Evolutionary conservation across 1,140 invertebrate species (phyloP).

Genomic region (Zaprionus ghesquierei): DNA sequence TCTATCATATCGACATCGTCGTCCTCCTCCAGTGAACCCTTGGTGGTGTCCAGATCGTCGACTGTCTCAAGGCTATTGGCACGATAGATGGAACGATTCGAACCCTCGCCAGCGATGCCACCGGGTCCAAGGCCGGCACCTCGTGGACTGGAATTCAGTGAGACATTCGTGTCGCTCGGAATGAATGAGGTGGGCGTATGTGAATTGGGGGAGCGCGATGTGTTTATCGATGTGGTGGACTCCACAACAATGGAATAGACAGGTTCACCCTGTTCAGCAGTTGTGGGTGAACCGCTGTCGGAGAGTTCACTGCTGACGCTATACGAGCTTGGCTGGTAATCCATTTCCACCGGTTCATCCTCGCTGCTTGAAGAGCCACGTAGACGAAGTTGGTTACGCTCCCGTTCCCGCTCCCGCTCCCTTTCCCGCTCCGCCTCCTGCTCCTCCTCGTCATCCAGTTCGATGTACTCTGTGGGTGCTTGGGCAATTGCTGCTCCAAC

Average conservation of each 20-base stretch:
- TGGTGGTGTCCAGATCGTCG: constrained; percentile 62
- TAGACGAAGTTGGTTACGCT: neutral
- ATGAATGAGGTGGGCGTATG: constrained; percentile 64
- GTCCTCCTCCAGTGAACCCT: constrained; percentile 63
- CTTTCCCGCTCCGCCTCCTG: neutral
- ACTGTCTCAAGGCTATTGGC: constrained; percentile 66
- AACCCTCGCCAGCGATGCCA: constrained; percentile 10
- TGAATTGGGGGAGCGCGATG: constrained; percentile 50
- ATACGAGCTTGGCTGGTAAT: constrained; percentile 20
- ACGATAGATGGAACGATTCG: constrained; percentile 44
- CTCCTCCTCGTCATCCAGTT: neutral
- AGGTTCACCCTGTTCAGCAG: constrained; percentile 18
- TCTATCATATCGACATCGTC: constrained; percentile 44
- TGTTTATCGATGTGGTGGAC: constrained; percentile 60
- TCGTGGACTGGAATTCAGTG: constrained; percentile 58
- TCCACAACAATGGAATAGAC: constrained; percentile 59
- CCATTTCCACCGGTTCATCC: neutral
- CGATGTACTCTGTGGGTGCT: neutral
- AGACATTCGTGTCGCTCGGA: constrained; percentile 66
- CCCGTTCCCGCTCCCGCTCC: no score
- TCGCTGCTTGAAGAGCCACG: neutral
- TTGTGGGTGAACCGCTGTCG: neutral
- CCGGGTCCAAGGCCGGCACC: neutral
- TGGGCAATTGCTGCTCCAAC: neutral
- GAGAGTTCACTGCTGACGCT: constrained; percentile 51